Evolutionary conservation across 2,113 vertebrate genomes (phyloP).

Genomic region (Mormoops blainvillei): DNA sequence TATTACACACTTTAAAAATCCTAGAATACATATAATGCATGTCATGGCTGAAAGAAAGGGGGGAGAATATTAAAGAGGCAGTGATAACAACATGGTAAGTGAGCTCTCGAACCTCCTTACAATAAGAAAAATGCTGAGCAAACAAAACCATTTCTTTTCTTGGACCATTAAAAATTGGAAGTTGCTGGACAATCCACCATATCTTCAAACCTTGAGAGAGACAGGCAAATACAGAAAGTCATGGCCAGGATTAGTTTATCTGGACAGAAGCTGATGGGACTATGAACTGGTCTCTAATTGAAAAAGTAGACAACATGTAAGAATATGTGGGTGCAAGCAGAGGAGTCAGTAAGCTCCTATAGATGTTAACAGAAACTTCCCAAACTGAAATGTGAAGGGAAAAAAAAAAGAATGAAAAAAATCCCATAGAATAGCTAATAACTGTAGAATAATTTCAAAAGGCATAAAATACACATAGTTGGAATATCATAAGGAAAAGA

Average conservation of each 20-base stretch:
- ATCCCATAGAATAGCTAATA: not conserved
- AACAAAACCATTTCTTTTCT: not conserved
- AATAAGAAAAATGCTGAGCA: not conserved
- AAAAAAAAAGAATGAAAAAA: not conserved
- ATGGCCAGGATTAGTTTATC: not conserved
- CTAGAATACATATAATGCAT: not conserved
- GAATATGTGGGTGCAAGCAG: not conserved
- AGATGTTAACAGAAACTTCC: not conserved
- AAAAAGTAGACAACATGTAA: not conserved
- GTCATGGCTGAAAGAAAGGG: not conserved
- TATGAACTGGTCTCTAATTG: not conserved
- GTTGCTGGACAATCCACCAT: not conserved
- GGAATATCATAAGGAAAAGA: not conserved
- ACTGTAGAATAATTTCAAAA: not conserved
- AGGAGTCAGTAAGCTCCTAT: not conserved
- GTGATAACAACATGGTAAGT: not conserved
- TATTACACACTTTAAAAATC: not conserved
- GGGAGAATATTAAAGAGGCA: not conserved
- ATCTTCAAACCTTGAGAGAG: not conserved
- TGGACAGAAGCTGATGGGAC: not conserved
- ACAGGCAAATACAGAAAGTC: not conserved
- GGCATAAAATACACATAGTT: not conserved
- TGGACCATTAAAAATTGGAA: not conserved
- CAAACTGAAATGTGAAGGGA: not conserved
- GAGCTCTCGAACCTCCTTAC: not conserved